Conservation (phyloP, 2,113 vertebrate genomes). For the Strix aluco region DNA sequence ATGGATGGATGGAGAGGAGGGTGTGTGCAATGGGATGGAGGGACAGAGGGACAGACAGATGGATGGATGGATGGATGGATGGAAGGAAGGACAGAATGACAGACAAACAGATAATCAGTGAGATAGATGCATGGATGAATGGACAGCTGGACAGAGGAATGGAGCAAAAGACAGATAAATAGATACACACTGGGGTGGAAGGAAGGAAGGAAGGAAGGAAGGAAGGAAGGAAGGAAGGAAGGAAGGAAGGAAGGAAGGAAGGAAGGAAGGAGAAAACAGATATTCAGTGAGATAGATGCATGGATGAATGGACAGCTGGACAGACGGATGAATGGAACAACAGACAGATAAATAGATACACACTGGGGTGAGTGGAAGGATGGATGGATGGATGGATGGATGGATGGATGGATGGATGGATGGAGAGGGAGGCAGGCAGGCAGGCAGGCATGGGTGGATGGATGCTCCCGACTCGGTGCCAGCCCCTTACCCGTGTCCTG, state of each 20-base stretch:
- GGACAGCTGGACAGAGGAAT: too few species aligned
- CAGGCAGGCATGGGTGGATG: rapidly evolving
- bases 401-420: not conserved
- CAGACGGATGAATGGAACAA: not conserved
- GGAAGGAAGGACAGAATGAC: too few species aligned
- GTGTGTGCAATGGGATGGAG: not conserved
- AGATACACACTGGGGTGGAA: too few species aligned
- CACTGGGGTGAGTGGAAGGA: too few species aligned
- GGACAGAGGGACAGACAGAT: not conserved
- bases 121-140: not conserved
- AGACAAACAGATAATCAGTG: too few species aligned
- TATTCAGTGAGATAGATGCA: too few species aligned
- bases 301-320: not conserved
- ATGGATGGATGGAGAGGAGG: not conserved
- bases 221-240: too few species aligned
- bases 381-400: not conserved
- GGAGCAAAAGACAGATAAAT: too few species aligned
- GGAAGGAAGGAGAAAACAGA: not conserved
- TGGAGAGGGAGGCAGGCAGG: too few species aligned
- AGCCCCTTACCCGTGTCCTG: conserved; percentile 89
- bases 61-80: not conserved
- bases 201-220: not conserved
- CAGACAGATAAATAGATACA: too few species aligned
- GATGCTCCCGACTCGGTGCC: not conserved
- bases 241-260: not conserved